A percentile compares a stretch with the other conserved stretches of the same genome.
phyloP scores from a whole-genome alignment of 2,888 invertebrate genomes.

The Drosophila paranaensis region DNA sequence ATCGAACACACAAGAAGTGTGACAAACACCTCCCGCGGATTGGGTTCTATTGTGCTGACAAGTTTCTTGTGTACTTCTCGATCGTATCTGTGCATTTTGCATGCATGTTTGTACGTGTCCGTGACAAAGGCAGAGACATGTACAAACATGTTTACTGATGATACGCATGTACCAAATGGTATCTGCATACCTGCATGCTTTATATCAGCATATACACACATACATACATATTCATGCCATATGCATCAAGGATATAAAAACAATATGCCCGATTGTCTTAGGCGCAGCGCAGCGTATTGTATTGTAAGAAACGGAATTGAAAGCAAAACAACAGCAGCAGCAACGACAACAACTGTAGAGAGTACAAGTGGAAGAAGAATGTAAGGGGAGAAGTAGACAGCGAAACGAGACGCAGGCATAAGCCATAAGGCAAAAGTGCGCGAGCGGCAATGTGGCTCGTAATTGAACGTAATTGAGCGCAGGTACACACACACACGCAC shows the following conservation, averaged over 20 bases:
- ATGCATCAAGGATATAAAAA: constrained; percentile 24
- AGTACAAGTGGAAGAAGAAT: constrained; percentile 39
- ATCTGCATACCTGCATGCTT: constrained; percentile 29
- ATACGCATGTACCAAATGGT: constrained; percentile 9
- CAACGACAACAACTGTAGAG: constrained; percentile 11
- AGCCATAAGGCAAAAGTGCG: constrained; percentile 59
- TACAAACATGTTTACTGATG: constrained; percentile 33
- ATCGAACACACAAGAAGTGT: constrained; percentile 5
- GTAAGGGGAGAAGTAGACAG: constrained; percentile 26
- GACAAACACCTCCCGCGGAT: constrained; percentile 11
- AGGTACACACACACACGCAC: constrained; percentile 52
- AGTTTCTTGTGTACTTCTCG: constrained; percentile 12
- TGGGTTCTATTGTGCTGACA: constrained; percentile 4
- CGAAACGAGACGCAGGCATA: constrained; percentile 29
- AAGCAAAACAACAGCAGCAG: constrained; percentile 36
- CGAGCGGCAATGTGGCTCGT: constrained; percentile 70
- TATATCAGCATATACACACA: constrained; percentile 3
- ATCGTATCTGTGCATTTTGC: constrained; percentile 19
- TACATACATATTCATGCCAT: background rate
- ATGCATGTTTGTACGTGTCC: constrained; percentile 39
- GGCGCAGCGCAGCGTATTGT: constrained; percentile 41
- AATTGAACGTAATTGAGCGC: constrained; percentile 75
- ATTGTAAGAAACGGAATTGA: constrained; percentile 38
- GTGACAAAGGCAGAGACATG: constrained; percentile 32
- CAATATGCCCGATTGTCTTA: constrained; percentile 42